These are phyloP conservation scores for Erebia aethiops DNA, from an alignment of 2,888 invertebrate genomes.

Conservation along the genomic window DNA sequence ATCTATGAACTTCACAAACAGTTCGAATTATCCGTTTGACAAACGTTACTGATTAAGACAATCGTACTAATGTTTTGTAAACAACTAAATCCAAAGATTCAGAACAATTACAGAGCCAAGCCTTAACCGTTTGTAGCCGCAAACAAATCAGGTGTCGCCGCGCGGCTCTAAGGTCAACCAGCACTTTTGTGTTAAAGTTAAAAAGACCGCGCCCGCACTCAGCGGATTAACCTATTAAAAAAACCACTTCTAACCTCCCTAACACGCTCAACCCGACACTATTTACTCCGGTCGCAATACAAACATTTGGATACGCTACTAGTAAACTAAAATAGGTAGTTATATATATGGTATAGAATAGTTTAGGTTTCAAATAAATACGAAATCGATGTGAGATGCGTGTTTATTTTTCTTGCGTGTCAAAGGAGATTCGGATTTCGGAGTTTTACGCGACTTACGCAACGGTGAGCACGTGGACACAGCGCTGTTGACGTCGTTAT, in stretches of 20 bases:
- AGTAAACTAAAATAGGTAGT: neutral
- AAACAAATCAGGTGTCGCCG: slow-evolving; percentile 43
- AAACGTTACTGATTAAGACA: no score
- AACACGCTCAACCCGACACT: slow-evolving; percentile 48
- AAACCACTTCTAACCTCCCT: slow-evolving; percentile 57
- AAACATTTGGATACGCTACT: slow-evolving; percentile 44
- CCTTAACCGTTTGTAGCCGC: slow-evolving; percentile 29
- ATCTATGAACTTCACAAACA: no score
- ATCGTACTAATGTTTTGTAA: slow-evolving; percentile 28
- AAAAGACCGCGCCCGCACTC: slow-evolving; percentile 70
- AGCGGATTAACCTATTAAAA: slow-evolving; percentile 61
- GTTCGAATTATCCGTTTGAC: no score
- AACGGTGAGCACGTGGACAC: slow-evolving; percentile 66
- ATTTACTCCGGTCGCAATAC: slow-evolving; percentile 53
- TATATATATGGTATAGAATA: slow-evolving; percentile 32
- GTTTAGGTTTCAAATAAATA: slow-evolving; percentile 55
- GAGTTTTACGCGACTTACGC: slow-evolving; percentile 70
- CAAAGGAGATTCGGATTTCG: slow-evolving; percentile 70
- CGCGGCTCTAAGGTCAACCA: slow-evolving; percentile 70
- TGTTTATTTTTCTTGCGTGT: slow-evolving; percentile 67
- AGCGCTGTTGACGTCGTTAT: slow-evolving; percentile 35
- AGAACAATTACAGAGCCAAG: slow-evolving; percentile 28
- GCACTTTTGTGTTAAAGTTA: slow-evolving; percentile 65
- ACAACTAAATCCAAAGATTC: slow-evolving; percentile 24
- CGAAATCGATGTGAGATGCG: slow-evolving; percentile 66